A percentile compares a stretch with the other conserved stretches of the same genome.
Conservation (phyloP, 2,113 vertebrate genomes). For the Todiramphus saurophagus region DNA sequence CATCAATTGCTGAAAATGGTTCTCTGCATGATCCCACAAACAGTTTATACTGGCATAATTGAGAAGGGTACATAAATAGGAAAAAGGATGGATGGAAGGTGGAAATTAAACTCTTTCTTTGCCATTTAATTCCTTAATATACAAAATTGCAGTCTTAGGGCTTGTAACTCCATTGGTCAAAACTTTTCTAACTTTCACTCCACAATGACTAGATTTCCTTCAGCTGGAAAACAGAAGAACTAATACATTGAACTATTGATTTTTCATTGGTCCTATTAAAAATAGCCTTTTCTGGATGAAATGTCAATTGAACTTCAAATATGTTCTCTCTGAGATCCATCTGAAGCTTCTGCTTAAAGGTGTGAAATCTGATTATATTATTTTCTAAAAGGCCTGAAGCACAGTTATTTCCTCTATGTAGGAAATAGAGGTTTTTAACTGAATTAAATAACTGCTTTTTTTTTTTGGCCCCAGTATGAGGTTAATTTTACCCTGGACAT, state of each 20-base stretch:
- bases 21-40: background rate
- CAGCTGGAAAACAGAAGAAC: background rate
- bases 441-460: background rate
- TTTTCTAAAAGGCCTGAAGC: background rate
- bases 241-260: background rate
- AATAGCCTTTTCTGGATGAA: background rate
- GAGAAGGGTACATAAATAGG: background rate
- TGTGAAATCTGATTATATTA: background rate
- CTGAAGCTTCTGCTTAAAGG: background rate
- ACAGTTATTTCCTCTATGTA: background rate
- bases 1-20: background rate
- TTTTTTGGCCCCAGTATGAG: background rate
- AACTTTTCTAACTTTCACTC: background rate
- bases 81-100: background rate
- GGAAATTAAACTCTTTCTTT: background rate
- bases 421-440: background rate
- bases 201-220: background rate
- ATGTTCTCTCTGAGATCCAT: background rate
- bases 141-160: background rate
- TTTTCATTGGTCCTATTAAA: background rate
- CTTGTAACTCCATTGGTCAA: rapidly evolving
- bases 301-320: background rate
- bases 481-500: background rate
- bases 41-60: background rate
- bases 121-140: background rate